Base-by-base conservation (phyloP, 2,113 vertebrate species). In the Periophthalmus modestus region DNA sequence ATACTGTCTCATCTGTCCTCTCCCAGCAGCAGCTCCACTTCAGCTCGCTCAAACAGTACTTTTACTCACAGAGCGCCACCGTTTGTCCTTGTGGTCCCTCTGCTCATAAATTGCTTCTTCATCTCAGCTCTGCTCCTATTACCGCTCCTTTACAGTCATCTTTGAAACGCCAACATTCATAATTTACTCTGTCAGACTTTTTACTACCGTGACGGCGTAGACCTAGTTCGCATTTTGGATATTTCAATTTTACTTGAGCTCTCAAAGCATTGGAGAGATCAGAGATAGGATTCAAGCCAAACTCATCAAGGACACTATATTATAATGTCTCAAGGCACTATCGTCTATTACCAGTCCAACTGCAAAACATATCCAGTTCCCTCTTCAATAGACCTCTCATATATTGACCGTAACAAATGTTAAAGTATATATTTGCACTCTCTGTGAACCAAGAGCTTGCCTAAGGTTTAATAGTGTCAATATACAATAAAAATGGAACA, bases 271-370 rank as follows among this genome's bases (percentile, higher is more conserved):
- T 57, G 39, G 28, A 16, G 74, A 18, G 3, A 77, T 70, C 66
- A 36, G 7, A 1, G 54, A 57, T 62, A 39, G 62, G 83, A 82
- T 61, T 82, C 79, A 69, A 74, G 78, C 82, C 78, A 84, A 79
- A 85, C 63, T 80, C 71, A 85, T 88, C 75, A 71, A 70, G 54
- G 75, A 73, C 74, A 55, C 6, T 55, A 74, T 73, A 76, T 82
- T 72, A 77, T 83, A 77, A 82, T 79, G 28, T 85, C 81, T 83
- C 74, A 63, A 74, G 69, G 79, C 75, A 68, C 74, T 70, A 67
- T 46, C 46, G 70, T 75, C 54, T 46, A 72, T 69, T 81, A 58
- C 68, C 24, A n/a, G 58, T 66, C 70, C 66, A 62, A 61, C 77
- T 74, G 71, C 67, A 71, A 34, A 72, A 6, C 57, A 66, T 68